Base-by-base conservation (phyloP, 2,797 vertebrate species). In the Buphagus erythrorhynchus region DNA sequence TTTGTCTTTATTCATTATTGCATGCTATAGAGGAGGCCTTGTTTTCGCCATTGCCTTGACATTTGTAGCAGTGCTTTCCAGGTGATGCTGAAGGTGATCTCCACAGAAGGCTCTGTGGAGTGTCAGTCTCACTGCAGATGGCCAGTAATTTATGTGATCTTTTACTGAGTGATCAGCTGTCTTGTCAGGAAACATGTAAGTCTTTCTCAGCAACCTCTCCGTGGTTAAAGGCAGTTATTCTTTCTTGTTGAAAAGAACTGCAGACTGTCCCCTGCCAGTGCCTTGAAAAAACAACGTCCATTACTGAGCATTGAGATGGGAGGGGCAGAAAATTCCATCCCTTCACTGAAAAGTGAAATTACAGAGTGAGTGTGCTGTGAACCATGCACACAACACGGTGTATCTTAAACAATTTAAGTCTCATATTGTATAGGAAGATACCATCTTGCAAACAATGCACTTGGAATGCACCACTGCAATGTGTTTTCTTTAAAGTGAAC, bases 301-400 rank as follows among this genome's bases (percentile, higher is more conserved):
- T 91, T 95, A 75, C 51, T 20, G 33, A 86, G 43, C 33, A 28
- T 29, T 93, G 90, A 76, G 88, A 93, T 10, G 3, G 43, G 46
- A 35, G 35, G 25, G 54, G 13, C 2, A 24, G 71, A 76, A 92
- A 93, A 83, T 96, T 72, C 83, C 76, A 69, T 78, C 75, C 82
- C 8, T 45, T 68, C 68, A 25, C 49, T 65, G 73, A 87, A 88
- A 95, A 90, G 66, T 69, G 63, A 80, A 96, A 96, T 96, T 94
- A 52, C 69, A 76, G 79, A 90, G 48, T n/a, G n/a, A 71, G 36
- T 82, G 94, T 94, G 69, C 85, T 63, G 21, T 69, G 82, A 86
- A 48, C 75, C 58, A 10, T 73, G 40, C n/a, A 36, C 57, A 59
- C 55, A 62, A 24, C 28, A 26, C 25, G 14, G 13, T 48, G 19